phyloP scores from a whole-genome alignment of 2,113 vertebrate genomes.

The human region GRCh38 chr9:74413501-74414000 shows the following conservation, averaged over 20 bases:
- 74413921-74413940: not conserved
- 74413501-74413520: not conserved
- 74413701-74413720: not conserved
- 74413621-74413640: not conserved
- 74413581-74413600: not conserved
- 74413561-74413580: not conserved
- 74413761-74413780: not conserved
- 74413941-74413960: not conserved
- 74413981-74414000: not conserved
- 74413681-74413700: not conserved
- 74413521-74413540: not conserved
- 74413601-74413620: not conserved
- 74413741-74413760: not conserved
- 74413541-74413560: not conserved
- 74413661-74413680: not conserved
- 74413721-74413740: not conserved
- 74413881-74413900: not conserved
- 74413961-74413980: not conserved
- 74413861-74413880: not conserved
- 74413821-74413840: not conserved
- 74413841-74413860: not conserved
- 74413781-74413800: slow-evolving; percentile 23
- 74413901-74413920: not conserved
- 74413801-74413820: not conserved
- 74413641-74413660: not conserved